phyloP scores from a whole-genome alignment of 2,888 invertebrate genomes.

The Epinotia ramella region DNA sequence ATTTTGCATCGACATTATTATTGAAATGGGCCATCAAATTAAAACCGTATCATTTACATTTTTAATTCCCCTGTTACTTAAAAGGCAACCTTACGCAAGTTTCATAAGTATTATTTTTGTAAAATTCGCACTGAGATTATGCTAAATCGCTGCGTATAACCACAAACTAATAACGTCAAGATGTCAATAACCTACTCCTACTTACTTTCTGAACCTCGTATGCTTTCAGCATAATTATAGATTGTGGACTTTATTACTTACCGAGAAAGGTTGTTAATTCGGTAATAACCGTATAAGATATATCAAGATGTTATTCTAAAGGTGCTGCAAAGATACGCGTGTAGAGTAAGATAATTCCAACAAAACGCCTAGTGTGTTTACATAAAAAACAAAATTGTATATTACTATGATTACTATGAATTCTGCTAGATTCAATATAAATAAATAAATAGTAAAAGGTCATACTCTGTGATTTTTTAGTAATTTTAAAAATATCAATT shows the following conservation, averaged over 20 bases:
- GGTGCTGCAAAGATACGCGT: background rate
- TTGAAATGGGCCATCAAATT: background rate
- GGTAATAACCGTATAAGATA: background rate
- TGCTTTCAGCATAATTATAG: background rate
- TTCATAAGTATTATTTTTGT: background rate
- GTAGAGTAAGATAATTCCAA: too few species aligned
- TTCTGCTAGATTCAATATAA: too few species aligned
- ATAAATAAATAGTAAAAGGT: too few species aligned
- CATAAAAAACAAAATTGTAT: too few species aligned
- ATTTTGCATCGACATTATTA: background rate
- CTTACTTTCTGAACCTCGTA: constrained; percentile 1
- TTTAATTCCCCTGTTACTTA: background rate
- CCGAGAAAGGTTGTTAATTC: background rate
- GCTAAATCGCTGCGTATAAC: background rate
- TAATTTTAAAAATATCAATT: too few species aligned
- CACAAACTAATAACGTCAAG: background rate
- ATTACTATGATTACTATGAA: too few species aligned
- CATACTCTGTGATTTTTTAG: too few species aligned
- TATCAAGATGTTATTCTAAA: background rate
- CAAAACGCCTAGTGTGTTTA: too few species aligned
- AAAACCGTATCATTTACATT: background rate
- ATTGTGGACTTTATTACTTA: background rate
- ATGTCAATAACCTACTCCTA: background rate
- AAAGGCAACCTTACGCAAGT: background rate
- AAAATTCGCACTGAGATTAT: background rate